A percentile compares a stretch with the other conserved stretches of the same genome.
Evolutionary conservation across 2,113 vertebrate species (phyloP).

Genomic region (Charadrius vociferus): DNA sequence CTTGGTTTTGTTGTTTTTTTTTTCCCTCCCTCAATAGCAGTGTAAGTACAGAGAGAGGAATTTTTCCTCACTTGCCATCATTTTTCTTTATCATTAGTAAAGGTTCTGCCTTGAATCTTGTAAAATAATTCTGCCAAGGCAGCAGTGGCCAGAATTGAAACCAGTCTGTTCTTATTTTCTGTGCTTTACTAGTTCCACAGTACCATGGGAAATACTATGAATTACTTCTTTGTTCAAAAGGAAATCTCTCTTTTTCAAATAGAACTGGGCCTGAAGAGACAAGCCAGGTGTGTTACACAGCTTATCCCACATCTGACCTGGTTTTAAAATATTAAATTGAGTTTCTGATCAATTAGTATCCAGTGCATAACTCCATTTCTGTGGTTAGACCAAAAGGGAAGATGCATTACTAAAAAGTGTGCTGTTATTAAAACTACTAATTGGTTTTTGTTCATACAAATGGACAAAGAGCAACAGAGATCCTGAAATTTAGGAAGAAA

Average conservation of each 20-base stretch:
- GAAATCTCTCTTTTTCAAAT: not conserved
- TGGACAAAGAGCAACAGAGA: not conserved
- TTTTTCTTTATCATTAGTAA: not conserved
- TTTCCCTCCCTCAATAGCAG: not conserved
- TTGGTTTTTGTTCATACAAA: not conserved
- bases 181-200: not conserved
- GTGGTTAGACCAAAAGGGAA: not conserved
- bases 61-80: not conserved
- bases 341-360: not conserved
- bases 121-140: not conserved
- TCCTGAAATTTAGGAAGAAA: not conserved
- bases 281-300: not conserved
- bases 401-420: not conserved
- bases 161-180: not conserved
- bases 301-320: not conserved
- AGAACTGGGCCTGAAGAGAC: not conserved
- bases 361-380: not conserved
- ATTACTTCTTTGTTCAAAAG: not conserved
- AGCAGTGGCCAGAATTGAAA: not conserved
- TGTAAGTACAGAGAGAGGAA: not conserved
- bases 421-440: not conserved
- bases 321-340: not conserved
- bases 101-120: not conserved
- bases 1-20: not conserved
- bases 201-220: not conserved